phyloP scores from a whole-genome alignment of 2,888 invertebrate species.

The Lathronympha strigana region DNA sequence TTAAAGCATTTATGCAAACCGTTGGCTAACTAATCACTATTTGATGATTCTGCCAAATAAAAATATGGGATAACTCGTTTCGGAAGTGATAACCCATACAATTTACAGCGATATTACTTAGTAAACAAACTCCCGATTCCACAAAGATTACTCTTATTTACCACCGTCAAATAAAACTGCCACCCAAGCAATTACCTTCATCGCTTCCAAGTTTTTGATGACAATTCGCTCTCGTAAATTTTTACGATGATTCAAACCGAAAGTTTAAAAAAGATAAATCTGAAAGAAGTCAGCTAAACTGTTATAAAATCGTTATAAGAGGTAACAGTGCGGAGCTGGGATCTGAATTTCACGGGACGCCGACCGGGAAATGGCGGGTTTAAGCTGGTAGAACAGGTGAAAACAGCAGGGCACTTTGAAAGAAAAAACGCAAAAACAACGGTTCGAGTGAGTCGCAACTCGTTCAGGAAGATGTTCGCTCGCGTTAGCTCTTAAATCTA shows the following conservation, averaged over 20 bases:
- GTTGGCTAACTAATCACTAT: too few relatives aligned
- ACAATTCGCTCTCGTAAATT: background rate
- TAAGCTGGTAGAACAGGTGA: slow-evolving; percentile 39
- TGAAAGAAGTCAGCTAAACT: slow-evolving; percentile 49
- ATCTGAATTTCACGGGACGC: slow-evolving; percentile 57
- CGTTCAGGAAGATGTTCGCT: too few relatives aligned
- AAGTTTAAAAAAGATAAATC: slow-evolving; percentile 24
- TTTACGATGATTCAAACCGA: slow-evolving; percentile 4
- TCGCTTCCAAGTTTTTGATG: background rate
- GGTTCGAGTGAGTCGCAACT: too few relatives aligned
- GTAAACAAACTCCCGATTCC: too few relatives aligned
- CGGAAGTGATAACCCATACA: too few relatives aligned
- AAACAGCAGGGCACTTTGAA: background rate
- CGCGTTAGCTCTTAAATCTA: too few relatives aligned
- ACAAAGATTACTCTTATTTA: too few relatives aligned
- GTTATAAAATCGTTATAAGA: slow-evolving; percentile 54
- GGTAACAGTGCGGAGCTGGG: slow-evolving; percentile 58
- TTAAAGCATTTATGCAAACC: too few relatives aligned
- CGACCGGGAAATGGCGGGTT: slow-evolving; percentile 53
- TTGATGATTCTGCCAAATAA: too few relatives aligned
- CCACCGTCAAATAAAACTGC: too few relatives aligned
- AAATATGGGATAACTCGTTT: too few relatives aligned
- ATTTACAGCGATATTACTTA: too few relatives aligned
- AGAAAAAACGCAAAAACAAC: slow-evolving; percentile 14
- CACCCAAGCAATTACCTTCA: background rate